phyloP scores from a whole-genome alignment of 2,797 vertebrate species.

The Acipenser oxyrinchus region DNA sequence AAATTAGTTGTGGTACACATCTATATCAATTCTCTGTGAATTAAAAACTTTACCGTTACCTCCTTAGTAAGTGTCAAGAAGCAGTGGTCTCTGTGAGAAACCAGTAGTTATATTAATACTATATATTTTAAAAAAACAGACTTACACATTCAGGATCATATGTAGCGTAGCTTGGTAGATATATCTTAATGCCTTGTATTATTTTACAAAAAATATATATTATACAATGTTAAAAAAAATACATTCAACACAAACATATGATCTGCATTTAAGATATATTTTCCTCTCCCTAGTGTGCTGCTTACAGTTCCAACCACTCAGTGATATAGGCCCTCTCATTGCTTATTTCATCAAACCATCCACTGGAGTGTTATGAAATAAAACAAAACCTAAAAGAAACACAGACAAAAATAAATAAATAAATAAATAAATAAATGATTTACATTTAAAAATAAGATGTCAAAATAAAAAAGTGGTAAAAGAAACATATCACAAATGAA shows the following conservation, averaged over 20 bases:
- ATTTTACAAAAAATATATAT: not conserved
- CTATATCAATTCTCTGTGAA: not conserved
- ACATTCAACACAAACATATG: not conserved
- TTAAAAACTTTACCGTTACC: not conserved
- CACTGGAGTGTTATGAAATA: conserved; percentile 95
- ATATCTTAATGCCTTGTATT: too few relatives aligned
- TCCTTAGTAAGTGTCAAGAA: too few relatives aligned
- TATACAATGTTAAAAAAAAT: not conserved
- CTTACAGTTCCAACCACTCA: conserved; percentile 47
- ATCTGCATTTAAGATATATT: not conserved
- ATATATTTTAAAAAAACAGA: too few relatives aligned
- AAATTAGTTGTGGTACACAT: not conserved
- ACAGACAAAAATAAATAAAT: conserved; percentile 57
- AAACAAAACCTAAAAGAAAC: conserved; percentile 97
- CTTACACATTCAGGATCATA: too few relatives aligned
- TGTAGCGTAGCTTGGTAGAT: too few relatives aligned
- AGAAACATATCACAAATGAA: conserved; percentile 25
- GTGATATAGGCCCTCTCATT: conserved; percentile 53
- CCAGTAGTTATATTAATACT: too few relatives aligned
- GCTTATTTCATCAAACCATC: conserved; percentile 84
- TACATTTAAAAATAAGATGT: conserved; percentile 36
- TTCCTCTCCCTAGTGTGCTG: conserved; percentile 46
- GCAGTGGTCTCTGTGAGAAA: too few relatives aligned
- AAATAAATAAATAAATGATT: conserved; percentile 38
- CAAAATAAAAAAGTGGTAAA: conserved; percentile 36